A percentile compares a stretch with the other conserved stretches of the same genome.
Conservation (phyloP, 92 coral and sea anemone species). For the Porites cylindrica region DNA sequence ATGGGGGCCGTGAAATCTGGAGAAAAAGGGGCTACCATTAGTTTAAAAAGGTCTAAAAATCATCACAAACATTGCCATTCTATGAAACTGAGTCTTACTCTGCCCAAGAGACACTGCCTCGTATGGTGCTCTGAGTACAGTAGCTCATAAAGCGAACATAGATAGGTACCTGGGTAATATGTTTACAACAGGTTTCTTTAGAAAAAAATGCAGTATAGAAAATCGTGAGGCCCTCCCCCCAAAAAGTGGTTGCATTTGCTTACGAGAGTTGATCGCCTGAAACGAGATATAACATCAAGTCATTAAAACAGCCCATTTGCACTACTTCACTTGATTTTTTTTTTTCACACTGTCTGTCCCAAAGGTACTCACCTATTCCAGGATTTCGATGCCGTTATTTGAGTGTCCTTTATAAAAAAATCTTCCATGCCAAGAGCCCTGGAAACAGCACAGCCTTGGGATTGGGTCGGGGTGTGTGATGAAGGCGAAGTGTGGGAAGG, state of each 20-base stretch:
- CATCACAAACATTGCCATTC: not conserved
- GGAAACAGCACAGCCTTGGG: constrained; percentile 41
- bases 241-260: not conserved
- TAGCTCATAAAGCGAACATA: too few relatives aligned
- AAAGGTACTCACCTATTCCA: constrained; percentile 48
- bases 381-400: constrained; percentile 58
- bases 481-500: constrained; percentile 38
- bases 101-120: too few relatives aligned
- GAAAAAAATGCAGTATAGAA: too few relatives aligned
- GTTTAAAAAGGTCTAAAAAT: not conserved
- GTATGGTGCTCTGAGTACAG: too few relatives aligned
- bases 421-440: constrained; percentile 66
- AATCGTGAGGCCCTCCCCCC: too few relatives aligned
- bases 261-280: not conserved
- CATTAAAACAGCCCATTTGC: too few relatives aligned
- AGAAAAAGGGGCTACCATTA: not conserved
- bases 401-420: constrained; percentile 56
- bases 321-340: too few relatives aligned
- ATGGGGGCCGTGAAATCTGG: constrained; percentile 66
- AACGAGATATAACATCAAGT: too few relatives aligned
- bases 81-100: too few relatives aligned
- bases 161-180: too few relatives aligned
- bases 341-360: not conserved
- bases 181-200: too few relatives aligned
- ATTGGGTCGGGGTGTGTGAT: constrained; percentile 24